A percentile compares a stretch with the other conserved stretches of the same genome.
phyloP scores from a whole-genome alignment of 2,113 vertebrate species.

The Ailurus styani region DNA sequence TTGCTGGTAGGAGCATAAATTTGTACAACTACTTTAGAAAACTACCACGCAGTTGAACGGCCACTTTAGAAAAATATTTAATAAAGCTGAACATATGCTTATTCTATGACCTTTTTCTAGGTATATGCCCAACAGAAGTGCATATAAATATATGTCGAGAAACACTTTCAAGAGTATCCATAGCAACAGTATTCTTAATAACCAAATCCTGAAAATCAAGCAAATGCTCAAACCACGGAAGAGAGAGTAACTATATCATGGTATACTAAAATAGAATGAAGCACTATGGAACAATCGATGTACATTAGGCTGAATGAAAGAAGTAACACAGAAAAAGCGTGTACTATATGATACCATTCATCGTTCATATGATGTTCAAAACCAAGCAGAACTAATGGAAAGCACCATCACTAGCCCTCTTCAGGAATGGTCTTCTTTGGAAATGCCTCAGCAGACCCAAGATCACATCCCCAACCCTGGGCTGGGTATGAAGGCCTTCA shows the following conservation, averaged over 20 bases:
- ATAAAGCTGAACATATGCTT: neutral
- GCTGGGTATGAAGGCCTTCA: neutral
- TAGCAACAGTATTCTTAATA: neutral
- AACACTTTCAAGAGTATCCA: neutral
- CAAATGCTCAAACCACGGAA: neutral
- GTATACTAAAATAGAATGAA: neutral
- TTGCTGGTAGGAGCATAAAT: neutral
- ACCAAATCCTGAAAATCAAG: neutral
- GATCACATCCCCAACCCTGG: neutral
- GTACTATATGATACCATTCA: neutral
- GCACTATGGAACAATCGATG: neutral
- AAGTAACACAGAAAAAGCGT: neutral
- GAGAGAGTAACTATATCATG: neutral
- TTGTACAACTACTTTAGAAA: neutral
- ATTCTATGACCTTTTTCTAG: neutral
- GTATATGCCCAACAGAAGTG: neutral
- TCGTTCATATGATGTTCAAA: neutral
- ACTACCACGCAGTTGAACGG: neutral
- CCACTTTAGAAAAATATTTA: neutral
- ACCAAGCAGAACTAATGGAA: neutral
- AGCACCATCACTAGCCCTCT: neutral
- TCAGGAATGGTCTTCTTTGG: neutral
- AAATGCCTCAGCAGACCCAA: neutral
- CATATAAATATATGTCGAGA: neutral
- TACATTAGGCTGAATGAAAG: neutral